phyloP scores from a whole-genome alignment of 2,888 invertebrate species.

The Ormyrus nitidulus region DNA sequence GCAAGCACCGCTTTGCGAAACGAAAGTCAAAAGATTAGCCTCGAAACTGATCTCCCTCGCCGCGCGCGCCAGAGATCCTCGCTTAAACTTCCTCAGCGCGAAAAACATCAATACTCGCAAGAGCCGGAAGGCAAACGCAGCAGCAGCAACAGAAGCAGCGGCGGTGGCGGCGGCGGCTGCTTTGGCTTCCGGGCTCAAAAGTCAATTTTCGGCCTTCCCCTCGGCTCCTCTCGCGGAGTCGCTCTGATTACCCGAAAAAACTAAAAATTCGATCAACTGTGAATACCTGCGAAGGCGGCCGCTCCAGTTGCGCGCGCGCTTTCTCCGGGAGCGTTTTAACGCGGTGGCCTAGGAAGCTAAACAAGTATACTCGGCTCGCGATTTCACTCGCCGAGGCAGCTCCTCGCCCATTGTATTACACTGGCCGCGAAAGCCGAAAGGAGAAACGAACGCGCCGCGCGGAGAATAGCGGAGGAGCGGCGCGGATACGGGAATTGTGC shows the following conservation, averaged over 20 bases:
- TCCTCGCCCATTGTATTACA: background rate
- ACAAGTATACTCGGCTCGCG: background rate
- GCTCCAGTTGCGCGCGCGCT: slow-evolving; percentile 32
- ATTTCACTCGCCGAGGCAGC: background rate
- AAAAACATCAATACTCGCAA: background rate
- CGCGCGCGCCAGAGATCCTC: no score
- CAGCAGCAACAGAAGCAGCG: background rate
- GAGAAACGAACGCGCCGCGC: background rate
- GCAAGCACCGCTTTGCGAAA: no score
- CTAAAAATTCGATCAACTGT: slow-evolving; percentile 47
- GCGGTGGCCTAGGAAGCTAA: no score
- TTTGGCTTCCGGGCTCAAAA: no score
- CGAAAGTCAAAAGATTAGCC: no score
- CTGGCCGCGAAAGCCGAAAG: background rate
- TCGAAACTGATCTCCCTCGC: no score
- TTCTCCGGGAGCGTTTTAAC: slow-evolving; percentile 8
- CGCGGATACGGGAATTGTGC: no score
- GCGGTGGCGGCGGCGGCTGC: background rate
- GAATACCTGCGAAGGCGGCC: slow-evolving; percentile 28
- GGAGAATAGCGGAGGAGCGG: no score
- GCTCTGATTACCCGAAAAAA: slow-evolving; percentile 35
- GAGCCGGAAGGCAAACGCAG: background rate
- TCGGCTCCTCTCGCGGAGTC: background rate
- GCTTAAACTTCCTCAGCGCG: no score
- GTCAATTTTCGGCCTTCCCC: no score